A percentile compares a stretch with the other conserved stretches of the same genome.
Evolutionary conservation across 2,797 vertebrate genomes (phyloP).

Genomic region (Tauraco hartlaubi): DNA sequence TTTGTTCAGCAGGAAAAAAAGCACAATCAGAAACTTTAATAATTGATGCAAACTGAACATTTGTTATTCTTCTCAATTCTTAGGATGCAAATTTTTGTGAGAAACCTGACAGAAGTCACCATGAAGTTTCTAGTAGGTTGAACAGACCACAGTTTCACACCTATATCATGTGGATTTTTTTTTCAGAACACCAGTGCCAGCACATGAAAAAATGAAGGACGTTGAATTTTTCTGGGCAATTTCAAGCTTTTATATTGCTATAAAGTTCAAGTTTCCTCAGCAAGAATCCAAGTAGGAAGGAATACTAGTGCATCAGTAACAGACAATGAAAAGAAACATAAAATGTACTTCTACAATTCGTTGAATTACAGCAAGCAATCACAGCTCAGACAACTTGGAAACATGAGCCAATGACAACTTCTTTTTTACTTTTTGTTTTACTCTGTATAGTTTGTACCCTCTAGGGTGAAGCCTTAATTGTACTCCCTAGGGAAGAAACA

Average conservation of each 20-base stretch:
- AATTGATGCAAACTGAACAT: background rate
- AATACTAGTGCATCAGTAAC: background rate
- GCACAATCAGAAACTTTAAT: background rate
- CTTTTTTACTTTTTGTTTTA: background rate
- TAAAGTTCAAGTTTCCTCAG: background rate
- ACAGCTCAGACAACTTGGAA: slow-evolving; percentile 2
- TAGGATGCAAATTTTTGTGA: background rate
- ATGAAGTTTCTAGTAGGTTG: background rate
- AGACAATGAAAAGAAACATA: background rate
- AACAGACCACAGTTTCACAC: background rate
- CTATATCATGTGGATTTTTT: rapidly evolving
- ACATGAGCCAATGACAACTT: background rate
- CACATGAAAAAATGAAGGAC: background rate
- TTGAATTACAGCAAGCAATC: background rate
- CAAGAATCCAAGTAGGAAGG: background rate
- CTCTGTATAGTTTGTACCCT: background rate
- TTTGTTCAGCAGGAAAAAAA: background rate
- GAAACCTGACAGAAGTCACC: background rate
- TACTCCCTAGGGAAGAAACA: slow-evolving; percentile 11
- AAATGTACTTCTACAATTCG: background rate
- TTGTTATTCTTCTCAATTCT: background rate
- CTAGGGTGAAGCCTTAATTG: background rate
- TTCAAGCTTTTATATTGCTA: background rate
- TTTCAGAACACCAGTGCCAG: background rate
- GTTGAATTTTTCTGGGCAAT: background rate